phyloP scores from a whole-genome alignment of 2,797 vertebrate genomes.

The Melanotaenia nigrans region DNA sequence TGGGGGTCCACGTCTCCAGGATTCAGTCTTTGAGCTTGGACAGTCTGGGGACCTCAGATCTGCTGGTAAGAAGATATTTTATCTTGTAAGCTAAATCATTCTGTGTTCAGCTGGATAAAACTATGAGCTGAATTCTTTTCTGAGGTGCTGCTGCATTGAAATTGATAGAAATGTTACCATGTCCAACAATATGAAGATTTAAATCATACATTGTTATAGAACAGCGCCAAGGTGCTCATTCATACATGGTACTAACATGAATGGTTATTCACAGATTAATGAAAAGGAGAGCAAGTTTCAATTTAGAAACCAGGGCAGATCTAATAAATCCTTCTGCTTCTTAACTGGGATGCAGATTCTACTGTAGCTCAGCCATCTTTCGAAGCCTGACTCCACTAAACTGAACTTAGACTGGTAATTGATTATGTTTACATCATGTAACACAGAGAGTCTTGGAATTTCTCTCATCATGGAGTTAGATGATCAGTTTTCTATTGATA shows the following conservation, averaged over 20 bases:
- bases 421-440: background rate
- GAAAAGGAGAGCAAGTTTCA: too few relatives aligned
- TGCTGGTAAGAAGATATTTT: slow-evolving; percentile 74
- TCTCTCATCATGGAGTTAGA: background rate
- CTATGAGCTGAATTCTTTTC: background rate
- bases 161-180: background rate
- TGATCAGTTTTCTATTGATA: background rate
- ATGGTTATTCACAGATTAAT: background rate
- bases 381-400: background rate
- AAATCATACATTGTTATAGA: background rate
- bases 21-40: slow-evolving; percentile 87
- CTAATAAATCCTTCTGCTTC: background rate
- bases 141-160: background rate
- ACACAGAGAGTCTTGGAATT: background rate
- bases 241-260: background rate
- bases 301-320: background rate
- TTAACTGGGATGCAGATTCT: background rate
- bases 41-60: slow-evolving; percentile 86
- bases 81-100: background rate
- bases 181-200: too few relatives aligned
- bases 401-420: background rate
- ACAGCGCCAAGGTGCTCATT: background rate
- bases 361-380: background rate
- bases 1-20: slow-evolving; percentile 86
- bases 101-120: background rate